Base-by-base conservation (phyloP, 2,797 vertebrate genomes). In the Chrosomus eos region DNA sequence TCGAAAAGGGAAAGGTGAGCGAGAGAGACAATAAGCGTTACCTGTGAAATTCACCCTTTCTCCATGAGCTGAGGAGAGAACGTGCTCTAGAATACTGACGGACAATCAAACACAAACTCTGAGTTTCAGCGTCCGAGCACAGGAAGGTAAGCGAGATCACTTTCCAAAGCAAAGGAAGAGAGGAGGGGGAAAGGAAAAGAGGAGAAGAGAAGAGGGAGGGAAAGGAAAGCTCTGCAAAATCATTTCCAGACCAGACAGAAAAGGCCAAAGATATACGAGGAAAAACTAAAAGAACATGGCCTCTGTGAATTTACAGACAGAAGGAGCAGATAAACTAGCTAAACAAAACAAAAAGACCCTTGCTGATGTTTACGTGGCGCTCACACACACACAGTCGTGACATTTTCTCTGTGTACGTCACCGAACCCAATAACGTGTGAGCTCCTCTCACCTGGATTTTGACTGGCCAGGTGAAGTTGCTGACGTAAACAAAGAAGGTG, bases 401-500 rank as follows among this genome's bases (percentile, higher is more conserved):
- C 33, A 16, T 67, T 67, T 68, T 48, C 62, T 51, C 64, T 1
- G 4, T 36, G 4, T 66, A 36, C 13, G 11, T 36, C 48, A 28
- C 4, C 7, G 6, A 18, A 60, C 33, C 26, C 26, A 81, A 72
- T 21, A 31, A 18, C 0, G 8, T 7, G 18, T 0, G 0, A 10
- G 43, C 11, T 28, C n/a, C 48, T 53, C 74, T 53, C 31, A 85
- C 83, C 83, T 85, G 83, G 23, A 85, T 99, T 94, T 99, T 99
- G 74, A 99, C 98, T 2, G 98, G 97, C 98, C 98, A 99, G 1
- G 97, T 99, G 92, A 99, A 99, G 94, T 99, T 99, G 94, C 97
- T 99, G 95, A 99, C 97, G 0, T 99, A 99, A 81, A 99, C 98
- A 2, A 97, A 99, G 94, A 99, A 99, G 0, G 98, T 99, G 81